Evolutionary conservation across 2,888 invertebrate genomes (phyloP).

Genomic region (Agriopis leucophaearia): DNA sequence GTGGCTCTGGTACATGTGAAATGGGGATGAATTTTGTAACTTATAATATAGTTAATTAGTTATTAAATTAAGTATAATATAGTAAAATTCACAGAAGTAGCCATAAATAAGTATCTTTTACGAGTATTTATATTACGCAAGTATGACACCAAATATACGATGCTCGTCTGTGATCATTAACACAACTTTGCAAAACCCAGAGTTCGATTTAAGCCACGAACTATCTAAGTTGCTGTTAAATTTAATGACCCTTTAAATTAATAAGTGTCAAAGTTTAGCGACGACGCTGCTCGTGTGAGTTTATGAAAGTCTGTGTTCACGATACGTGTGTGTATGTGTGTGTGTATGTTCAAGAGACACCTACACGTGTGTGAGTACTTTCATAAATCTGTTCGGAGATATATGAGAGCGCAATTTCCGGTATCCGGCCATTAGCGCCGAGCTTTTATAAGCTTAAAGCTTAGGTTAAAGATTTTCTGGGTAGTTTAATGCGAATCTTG

Average conservation of each 20-base stretch:
- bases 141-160: slow-evolving; percentile 8
- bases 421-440: slow-evolving; percentile 94
- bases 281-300: slow-evolving; percentile 57
- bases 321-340: slow-evolving; percentile 49
- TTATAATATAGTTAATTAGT: not conserved
- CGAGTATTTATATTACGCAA: not conserved
- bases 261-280: slow-evolving; percentile 82
- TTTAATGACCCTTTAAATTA: slow-evolving; percentile 81
- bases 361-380: slow-evolving; percentile 89
- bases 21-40: too few species aligned
- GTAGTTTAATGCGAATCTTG: slow-evolving; percentile 87
- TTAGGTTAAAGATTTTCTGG: slow-evolving; percentile 87
- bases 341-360: slow-evolving; percentile 74
- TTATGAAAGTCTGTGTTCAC: slow-evolving; percentile 51
- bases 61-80: not conserved
- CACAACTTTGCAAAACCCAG: slow-evolving; percentile 34
- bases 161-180: slow-evolving; percentile 25
- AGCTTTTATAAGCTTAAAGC: slow-evolving; percentile 89
- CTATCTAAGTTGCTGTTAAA: slow-evolving; percentile 64
- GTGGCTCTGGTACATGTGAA: too few species aligned
- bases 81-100: not conserved
- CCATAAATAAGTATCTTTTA: not conserved
- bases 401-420: slow-evolving; percentile 96
- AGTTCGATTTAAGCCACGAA: slow-evolving; percentile 47
- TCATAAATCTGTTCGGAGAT: slow-evolving; percentile 96